Conservation (phyloP, 2,888 invertebrate species). For the Eupithecia inturbata region DNA sequence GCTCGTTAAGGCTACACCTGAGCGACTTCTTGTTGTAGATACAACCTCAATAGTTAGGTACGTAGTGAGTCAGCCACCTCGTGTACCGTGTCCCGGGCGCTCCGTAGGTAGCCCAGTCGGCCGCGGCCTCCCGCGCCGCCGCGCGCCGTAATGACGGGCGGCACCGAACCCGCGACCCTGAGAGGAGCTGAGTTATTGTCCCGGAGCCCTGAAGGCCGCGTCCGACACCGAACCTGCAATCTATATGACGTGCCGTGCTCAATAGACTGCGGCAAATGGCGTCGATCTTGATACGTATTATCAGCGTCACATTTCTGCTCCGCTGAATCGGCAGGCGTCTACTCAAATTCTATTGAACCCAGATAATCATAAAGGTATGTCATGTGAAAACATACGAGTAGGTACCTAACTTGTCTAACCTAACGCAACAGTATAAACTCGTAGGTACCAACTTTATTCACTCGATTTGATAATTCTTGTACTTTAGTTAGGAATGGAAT, state of each 20-base stretch:
- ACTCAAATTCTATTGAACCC: background rate
- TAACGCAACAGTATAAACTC: background rate
- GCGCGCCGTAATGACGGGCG: background rate
- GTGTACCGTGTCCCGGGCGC: background rate
- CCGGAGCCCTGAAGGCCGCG: background rate
- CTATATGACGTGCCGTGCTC: background rate
- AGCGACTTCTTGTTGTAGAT: background rate
- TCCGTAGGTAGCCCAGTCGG: too few species aligned
- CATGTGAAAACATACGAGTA: background rate
- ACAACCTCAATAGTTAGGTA: background rate
- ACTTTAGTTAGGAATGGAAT: too few species aligned
- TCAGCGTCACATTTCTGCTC: constrained; percentile 3
- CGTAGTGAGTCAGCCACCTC: background rate
- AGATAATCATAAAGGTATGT: background rate
- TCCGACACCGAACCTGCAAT: background rate
- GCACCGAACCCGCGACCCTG: background rate
- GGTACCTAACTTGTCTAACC: too few species aligned
- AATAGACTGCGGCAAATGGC: constrained; percentile 5
- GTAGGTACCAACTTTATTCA: too few species aligned
- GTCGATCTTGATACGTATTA: background rate
- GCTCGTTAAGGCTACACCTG: background rate
- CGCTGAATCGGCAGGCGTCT: background rate
- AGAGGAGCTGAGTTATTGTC: background rate
- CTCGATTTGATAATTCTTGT: background rate
- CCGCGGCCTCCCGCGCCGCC: background rate